Base-by-base conservation (phyloP, 1,140 invertebrate genomes). In the Hestina assimilis region DNA sequence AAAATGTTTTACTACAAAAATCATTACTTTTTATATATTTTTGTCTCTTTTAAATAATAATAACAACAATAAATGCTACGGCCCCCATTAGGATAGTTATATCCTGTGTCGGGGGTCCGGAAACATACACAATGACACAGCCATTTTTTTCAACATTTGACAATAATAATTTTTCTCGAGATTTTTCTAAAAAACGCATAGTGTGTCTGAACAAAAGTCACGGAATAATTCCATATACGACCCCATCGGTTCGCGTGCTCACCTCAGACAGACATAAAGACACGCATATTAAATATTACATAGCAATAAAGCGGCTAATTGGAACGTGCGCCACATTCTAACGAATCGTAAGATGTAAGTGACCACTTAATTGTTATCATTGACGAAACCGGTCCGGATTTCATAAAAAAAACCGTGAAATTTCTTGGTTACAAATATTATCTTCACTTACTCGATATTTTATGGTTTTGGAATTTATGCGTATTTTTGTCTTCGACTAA, bases 301-400 rank as follows among this genome's bases (percentile, higher is more conserved):
- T 72, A 81, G 72, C 74, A 75, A 83, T 81, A 85, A 77, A 67
- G 42, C n/a, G 55, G 46, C 63, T 85, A 83, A 85, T 85, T 85
- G 76, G 79, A 77, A 75, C 75, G 74, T 72, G 73, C 68, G 72
- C 69, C 53, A 77, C 70, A 73, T 74, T 53, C 50, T 45, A 60
- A 26, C 56, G 28, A 38, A 55, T 61, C 53, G 35, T 64, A 52
- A 66, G 40, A 63, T 62, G 62, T 74, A 63, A 67, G 56, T 64
- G 66, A 63, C 63, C 68, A 75, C 28, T 56, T 75, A 64, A 66
- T 63, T 51, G 53, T 59, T 52, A 46, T 19, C 43, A 47, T 47
- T 56, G 38, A 43, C 26, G 53, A 40, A 47, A 47, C 42, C 29
- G 15, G 42, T 47, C 17, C 20, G 29, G 9, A 17, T 48, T 46